Evolutionary conservation across 2,113 vertebrate genomes (phyloP), one percentile per base, ranked within the genome.

Genomic region (Upupa epops): DNA sequence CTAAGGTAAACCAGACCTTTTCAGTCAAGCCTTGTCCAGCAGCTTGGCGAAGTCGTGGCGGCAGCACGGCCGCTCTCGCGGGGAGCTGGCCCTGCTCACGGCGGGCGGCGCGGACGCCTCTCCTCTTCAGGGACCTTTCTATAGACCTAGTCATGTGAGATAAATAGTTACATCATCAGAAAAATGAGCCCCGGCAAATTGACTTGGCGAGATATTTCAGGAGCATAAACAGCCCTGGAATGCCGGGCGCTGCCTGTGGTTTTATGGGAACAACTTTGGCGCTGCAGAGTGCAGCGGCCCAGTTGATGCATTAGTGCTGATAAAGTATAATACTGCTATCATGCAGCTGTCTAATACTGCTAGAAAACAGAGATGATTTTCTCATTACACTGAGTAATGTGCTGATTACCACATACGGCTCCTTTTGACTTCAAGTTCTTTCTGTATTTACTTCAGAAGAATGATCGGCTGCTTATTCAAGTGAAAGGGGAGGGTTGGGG

Each of bases 1-100:
- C 92, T 96, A 98, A 42, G 96, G 97, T 97, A 98, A 98, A 97
- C 83, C 95, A 97, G 97, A 97, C 97, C 96, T 97, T 97, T 98
- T 97, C 96, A 96, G 95, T 85, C 90, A 34, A 55, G 93, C 82
- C 94, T 97, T 94, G 97, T 97, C 96, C 97, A 79, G 90, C 59
- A 64, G 95, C 96, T 95, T 75, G 4, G 93, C 36, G 46, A 92
- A 96, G 97, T 96, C 93, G 92, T 31, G 74, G 96, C 77, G 51
- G 78, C 17, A 40, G 96, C 78, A 61, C 81, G 93, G 93, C 92
- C 83, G 71, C 77, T 96, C 97, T 74, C 79, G 90, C 54, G 89
- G 97, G 93, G 95, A 94, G 93, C 91, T 60, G 59, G 93, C 83
- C 96, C 93, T 8, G 22, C n/a, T 52, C 88, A 32, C 88, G 5